Evolutionary conservation across 2,797 vertebrate species (phyloP).

Genomic region (Sebastes vulpes): DNA sequence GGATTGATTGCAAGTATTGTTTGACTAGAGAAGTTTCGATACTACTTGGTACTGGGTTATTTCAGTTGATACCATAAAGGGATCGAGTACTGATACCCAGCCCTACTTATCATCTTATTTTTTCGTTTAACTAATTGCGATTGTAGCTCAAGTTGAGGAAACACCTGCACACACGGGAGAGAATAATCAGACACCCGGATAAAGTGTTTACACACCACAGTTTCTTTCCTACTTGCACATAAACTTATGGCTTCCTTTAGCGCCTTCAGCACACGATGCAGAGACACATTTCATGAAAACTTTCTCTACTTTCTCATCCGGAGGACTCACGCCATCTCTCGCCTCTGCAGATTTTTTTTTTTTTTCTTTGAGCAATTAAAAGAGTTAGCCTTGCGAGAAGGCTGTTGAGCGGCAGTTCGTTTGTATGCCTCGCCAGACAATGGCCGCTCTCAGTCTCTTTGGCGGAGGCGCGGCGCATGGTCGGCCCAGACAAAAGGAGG

Average conservation of each 20-base stretch:
- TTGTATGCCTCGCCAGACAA: constrained; percentile 58
- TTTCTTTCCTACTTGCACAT: not conserved
- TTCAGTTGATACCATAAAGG: too few species aligned
- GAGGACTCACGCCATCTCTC: constrained; percentile 13
- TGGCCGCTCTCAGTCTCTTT: constrained; percentile 48
- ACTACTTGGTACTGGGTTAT: too few species aligned
- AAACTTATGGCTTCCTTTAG: not conserved
- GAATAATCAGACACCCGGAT: not conserved
- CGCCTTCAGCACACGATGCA: not conserved
- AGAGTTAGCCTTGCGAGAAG: constrained; percentile 63
- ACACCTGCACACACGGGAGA: not conserved
- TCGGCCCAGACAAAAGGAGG: constrained; percentile 60
- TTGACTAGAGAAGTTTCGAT: too few species aligned
- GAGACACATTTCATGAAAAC: constrained; percentile 18
- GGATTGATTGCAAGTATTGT: too few species aligned
- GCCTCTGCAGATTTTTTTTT: constrained; percentile 16
- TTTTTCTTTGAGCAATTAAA: constrained; percentile 57
- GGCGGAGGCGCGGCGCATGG: constrained; percentile 23
- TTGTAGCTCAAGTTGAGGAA: not conserved
- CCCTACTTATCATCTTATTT: too few species aligned
- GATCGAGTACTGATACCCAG: too few species aligned
- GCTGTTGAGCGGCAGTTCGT: constrained; percentile 35
- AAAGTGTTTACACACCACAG: not conserved
- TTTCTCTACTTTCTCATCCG: constrained; percentile 9
- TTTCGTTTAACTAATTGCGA: not conserved